Base-by-base conservation (phyloP, 92 coral and sea anemone species). In the Palythoa grandiflora region DNA sequence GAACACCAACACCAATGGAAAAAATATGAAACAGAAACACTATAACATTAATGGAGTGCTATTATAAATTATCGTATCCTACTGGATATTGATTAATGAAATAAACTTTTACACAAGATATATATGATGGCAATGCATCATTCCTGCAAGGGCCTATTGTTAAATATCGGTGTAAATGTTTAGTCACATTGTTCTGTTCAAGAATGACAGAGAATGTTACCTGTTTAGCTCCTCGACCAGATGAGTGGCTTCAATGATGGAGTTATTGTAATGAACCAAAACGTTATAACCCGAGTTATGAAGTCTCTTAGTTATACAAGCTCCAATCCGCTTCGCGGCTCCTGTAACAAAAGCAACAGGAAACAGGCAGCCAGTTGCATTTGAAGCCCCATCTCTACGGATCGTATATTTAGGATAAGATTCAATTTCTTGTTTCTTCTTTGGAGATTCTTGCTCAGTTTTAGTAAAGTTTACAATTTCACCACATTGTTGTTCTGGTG, bases 311-410 rank as follows among this genome's bases (percentile, higher is more conserved):
- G 84, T 89, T 44, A 92, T 94, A 35, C 78, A 59, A 5, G 93
- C 95, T 2, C 97, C 97, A 38, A 94, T 90, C 55, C 94, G 93
- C 78, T 78, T 94, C 0, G 97, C 92, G 5, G 88, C 93, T 10
- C 95, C 97, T 47, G 97, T 94, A 11, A 94, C 68, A 1, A 94
- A 72, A 11, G 95, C 97, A 71, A 94, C 95, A 11, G 88, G 95
- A 6, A 3, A 44, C 4, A 44, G 5, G 50, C 50, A 28, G 8
- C 12, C 48, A 9, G 61, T 59, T 6, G 28, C 55, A 2, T 21
- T 3, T 2, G 74, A 36, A 17, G 1, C 21, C 38, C 37, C 86
- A 88, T 48, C 68, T 15, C 7, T 48, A n/a, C 7, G 28, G 17
- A 9, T 47, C 36, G 15, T 21, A 5, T 39, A 38, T 38, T 8